phyloP scores from a whole-genome alignment of 2,113 vertebrate genomes.

The Spea multiplicata region DNA sequence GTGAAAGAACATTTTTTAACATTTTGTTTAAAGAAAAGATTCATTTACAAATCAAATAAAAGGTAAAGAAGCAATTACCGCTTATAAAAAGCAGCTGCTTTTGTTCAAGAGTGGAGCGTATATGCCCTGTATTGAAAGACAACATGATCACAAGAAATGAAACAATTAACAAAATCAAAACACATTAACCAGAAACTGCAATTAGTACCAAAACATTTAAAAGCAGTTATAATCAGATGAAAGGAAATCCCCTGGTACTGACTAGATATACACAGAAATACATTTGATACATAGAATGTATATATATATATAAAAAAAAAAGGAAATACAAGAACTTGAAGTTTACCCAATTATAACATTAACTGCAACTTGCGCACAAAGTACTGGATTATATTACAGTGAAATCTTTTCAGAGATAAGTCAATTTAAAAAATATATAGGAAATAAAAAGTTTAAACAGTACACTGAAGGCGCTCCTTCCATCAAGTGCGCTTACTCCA shows the following conservation, averaged over 20 bases:
- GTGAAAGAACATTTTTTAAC: conserved; percentile 78
- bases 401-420: conserved; percentile 75
- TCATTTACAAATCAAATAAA: conserved; percentile 86
- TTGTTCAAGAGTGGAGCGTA: conserved; percentile 89
- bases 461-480: conserved; percentile 87
- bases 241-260: not conserved
- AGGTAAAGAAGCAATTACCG: conserved; percentile 96
- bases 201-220: not conserved
- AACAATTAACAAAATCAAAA: conserved; percentile 77
- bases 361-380: conserved; percentile 67
- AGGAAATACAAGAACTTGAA: conserved; percentile 52
- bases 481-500: conserved; percentile 68
- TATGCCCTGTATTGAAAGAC: conserved; percentile 92
- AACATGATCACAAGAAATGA: conserved; percentile 89
- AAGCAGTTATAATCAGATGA: not conserved
- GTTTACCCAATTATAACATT: conserved; percentile 64
- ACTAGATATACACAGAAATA: conserved; percentile 61
- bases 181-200: conserved; percentile 69
- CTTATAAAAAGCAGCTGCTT: conserved; percentile 92
- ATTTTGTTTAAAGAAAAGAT: conserved; percentile 78
- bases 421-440: conserved; percentile 67
- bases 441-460: conserved; percentile 71
- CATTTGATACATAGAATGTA: conserved; percentile 78
- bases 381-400: conserved; percentile 63
- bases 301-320: conserved; percentile 69